These are phyloP conservation scores for Sebastes cheni DNA, from an alignment of 2,797 vertebrate species.

Conservation along the genomic window DNA sequence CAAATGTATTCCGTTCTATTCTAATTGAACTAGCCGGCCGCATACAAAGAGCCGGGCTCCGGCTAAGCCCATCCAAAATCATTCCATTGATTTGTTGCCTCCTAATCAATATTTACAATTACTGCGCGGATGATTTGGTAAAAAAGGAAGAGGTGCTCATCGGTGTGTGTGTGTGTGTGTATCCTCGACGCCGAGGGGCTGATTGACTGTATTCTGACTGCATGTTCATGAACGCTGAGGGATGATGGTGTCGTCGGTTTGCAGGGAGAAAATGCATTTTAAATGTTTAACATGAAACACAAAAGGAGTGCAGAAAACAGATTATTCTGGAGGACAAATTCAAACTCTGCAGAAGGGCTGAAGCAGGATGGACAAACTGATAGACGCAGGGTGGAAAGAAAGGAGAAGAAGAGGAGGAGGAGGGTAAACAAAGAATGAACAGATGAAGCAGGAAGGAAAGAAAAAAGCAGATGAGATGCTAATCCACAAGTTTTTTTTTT, in stretches of 20 bases:
- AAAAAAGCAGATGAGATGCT: conserved; percentile 22
- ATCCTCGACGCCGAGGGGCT: neutral
- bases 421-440: conserved; percentile 15
- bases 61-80: conserved; percentile 63
- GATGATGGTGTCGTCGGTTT: no score
- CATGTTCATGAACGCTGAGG: neutral
- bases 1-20: conserved; percentile 66
- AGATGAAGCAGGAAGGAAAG: conserved; percentile 13
- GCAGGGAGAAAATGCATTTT: neutral
- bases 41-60: conserved; percentile 63
- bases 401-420: neutral
- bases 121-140: conserved; percentile 38
- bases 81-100: conserved; percentile 47
- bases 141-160: conserved; percentile 24
- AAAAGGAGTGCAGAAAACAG: neutral
- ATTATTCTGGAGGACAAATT: neutral
- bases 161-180: conserved; percentile 17
- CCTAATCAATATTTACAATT: conserved; percentile 71
- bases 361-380: conserved; percentile 17
- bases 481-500: conserved; percentile 68
- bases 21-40: conserved; percentile 65
- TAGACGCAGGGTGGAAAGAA: neutral
- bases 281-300: no score
- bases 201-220: conserved; percentile 11
- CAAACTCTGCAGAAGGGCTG: neutral